Evolutionary conservation across 2,113 vertebrate species (phyloP), one percentile per base, ranked within the genome.

Genomic region (Gymnarchus niloticus): DNA sequence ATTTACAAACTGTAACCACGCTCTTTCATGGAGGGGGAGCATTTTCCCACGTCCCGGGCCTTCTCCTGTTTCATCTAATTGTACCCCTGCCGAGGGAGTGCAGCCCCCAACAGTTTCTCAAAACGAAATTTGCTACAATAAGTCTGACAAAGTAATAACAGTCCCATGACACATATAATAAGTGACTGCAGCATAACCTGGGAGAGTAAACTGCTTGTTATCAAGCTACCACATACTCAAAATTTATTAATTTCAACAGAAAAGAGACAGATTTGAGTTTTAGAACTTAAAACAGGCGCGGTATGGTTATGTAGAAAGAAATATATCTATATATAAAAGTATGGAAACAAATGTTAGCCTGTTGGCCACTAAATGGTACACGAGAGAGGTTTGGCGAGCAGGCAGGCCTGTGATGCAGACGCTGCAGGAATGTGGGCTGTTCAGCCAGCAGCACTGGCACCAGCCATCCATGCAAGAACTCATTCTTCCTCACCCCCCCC

Each of bases 1-100:
- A 89, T 91, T 89, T 86, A 88, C 88, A 91, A 88, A 90, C 87
- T 85, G 83, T 87, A 73, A 81, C 84, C 80, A 12, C 77, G 80
- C 78, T 56, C 17, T n/a, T 52, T 73, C 25, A 83, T 49, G 19
- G 44, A 82, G 59, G 44, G 57, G 81, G 51, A 10, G 41, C 21
- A 7, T 25, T 41, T 57, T 54, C 49, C 56, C 84, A 57, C 19
- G 56, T 37, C 46, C 44, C 33, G 69, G 80, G 65, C 85, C 76
- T 81, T 48, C 46, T 85, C 25, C 51, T 14, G 9, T 83, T 19
- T 81, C 9, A 83, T 51, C 65, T 85, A 52, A 69, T 84, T 86
- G 51, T 65, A 82, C 57, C 85, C 52, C 85, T 85, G 85, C 56
- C 51, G 2, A 80, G 12, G 14, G 49, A 57, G 28, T 28, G 8